Evolutionary conservation across 2,888 invertebrate species (phyloP).

Genomic region (Ectobius pallidus): DNA sequence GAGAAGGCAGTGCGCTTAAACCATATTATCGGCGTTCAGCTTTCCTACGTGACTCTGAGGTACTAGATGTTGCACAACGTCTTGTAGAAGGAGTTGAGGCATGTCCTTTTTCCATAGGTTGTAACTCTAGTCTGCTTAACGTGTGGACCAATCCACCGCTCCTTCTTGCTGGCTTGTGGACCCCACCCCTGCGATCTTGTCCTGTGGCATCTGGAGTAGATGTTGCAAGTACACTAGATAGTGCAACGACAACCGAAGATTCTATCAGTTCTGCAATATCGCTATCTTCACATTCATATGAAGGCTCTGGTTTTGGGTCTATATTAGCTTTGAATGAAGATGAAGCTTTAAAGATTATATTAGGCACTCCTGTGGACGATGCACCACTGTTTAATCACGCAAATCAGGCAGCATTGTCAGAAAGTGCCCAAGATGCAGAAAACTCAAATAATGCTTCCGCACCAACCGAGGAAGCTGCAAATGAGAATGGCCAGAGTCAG

Average conservation of each 20-base stretch:
- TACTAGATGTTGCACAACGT: constrained; percentile 77
- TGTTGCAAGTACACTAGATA: constrained; percentile 67
- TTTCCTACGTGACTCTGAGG: constrained; percentile 81
- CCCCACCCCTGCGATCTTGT: constrained; percentile 76
- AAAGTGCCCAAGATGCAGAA: constrained; percentile 40
- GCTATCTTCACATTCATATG: constrained; percentile 37
- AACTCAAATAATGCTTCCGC: neutral
- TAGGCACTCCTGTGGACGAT: constrained; percentile 56
- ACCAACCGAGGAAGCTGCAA: neutral
- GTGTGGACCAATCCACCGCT: constrained; percentile 86
- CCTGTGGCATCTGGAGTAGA: constrained; percentile 69
- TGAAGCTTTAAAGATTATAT: constrained; percentile 73
- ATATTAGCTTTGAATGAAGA: constrained; percentile 64
- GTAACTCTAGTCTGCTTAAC: constrained; percentile 86
- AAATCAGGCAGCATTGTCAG: constrained; percentile 12
- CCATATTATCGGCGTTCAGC: constrained; percentile 84
- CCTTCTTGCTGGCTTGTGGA: constrained; percentile 84
- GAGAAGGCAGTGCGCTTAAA: constrained; percentile 76
- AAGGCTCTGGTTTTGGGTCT: constrained; percentile 35
- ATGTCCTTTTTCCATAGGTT: constrained; percentile 71
- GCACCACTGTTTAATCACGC: constrained; percentile 48
- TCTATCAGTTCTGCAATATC: constrained; percentile 23
- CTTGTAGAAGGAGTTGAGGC: constrained; percentile 76
- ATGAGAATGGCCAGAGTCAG: neutral
- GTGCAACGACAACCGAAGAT: constrained; percentile 44